Evolutionary conservation across 1,140 invertebrate genomes (phyloP).

Genomic region (Atta cephalotes): DNA sequence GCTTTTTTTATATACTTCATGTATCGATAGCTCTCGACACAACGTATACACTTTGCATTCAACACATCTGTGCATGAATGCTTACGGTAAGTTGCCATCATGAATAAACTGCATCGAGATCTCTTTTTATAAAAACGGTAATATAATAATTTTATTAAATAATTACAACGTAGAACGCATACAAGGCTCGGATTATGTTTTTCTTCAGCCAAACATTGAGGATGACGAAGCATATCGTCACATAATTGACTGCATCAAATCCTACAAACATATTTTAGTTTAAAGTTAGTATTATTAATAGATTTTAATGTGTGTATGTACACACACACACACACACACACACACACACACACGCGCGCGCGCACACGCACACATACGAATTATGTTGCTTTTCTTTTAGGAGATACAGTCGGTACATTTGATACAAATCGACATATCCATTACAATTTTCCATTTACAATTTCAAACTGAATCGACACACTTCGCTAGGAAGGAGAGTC

Average conservation of each 20-base stretch:
- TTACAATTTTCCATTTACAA: no score
- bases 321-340: no score
- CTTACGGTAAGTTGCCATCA: slow-evolving; percentile 55
- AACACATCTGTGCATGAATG: slow-evolving; percentile 66
- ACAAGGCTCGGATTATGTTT: background rate
- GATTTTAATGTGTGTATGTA: no score
- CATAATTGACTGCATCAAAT: slow-evolving; percentile 22
- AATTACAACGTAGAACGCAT: slow-evolving; percentile 5
- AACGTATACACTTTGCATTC: slow-evolving; percentile 63
- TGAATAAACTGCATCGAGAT: no score
- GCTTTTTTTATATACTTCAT: background rate
- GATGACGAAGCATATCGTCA: slow-evolving; percentile 8
- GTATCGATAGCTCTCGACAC: slow-evolving; percentile 61
- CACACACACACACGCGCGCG: no score
- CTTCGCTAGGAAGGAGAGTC: no score
- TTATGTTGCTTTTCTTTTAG: no score
- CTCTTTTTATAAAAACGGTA: no score
- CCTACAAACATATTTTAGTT: background rate
- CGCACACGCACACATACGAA: no score
- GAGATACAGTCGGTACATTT: no score
- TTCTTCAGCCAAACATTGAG: background rate
- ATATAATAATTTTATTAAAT: background rate
- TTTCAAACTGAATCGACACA: no score
- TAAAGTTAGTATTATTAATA: slow-evolving; percentile 30
- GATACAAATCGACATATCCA: no score